A percentile compares a stretch with the other conserved stretches of the same genome.
These are phyloP conservation scores for Rhizomys pruinosus DNA, from an alignment of 2,113 vertebrate species.

Conservation along the genomic window DNA sequence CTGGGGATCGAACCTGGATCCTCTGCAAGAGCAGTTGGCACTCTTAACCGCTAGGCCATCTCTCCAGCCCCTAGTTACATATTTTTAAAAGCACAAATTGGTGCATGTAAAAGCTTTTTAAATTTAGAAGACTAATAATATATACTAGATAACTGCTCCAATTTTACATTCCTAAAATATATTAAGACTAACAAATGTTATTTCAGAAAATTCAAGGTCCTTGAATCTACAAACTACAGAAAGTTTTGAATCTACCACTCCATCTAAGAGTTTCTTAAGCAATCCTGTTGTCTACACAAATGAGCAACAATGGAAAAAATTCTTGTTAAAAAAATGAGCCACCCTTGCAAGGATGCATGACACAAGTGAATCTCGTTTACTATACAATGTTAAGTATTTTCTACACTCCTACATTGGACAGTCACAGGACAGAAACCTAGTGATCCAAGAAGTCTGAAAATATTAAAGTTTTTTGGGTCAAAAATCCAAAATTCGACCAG, in stretches of 20 bases:
- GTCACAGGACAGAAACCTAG: not conserved
- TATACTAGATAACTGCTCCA: not conserved
- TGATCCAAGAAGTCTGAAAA: constrained; percentile 19
- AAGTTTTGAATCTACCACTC: constrained; percentile 54
- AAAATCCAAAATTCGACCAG: constrained; percentile 21
- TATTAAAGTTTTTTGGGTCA: not conserved
- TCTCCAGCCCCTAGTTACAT: not conserved
- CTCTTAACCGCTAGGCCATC: no score
- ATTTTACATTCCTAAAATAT: constrained; percentile 47
- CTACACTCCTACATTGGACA: not conserved
- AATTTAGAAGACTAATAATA: constrained; percentile 3
- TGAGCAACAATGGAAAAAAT: constrained; percentile 53
- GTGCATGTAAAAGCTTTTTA: not conserved
- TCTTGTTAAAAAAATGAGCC: constrained; percentile 58
- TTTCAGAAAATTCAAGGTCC: constrained; percentile 38
- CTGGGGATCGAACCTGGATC: no score
- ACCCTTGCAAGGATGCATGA: constrained; percentile 16
- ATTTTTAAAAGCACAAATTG: not conserved
- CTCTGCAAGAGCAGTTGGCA: no score
- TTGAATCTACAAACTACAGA: not conserved
- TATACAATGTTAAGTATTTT: constrained; percentile 44
- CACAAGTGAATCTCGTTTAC: constrained; percentile 31
- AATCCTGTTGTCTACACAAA: constrained; percentile 53
- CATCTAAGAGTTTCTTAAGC: constrained; percentile 44
- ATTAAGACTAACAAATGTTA: constrained; percentile 7